Evolutionary conservation across 2,797 vertebrate genomes (phyloP), one percentile per base, ranked within the genome.

Genomic region (Octomys mimax): DNA sequence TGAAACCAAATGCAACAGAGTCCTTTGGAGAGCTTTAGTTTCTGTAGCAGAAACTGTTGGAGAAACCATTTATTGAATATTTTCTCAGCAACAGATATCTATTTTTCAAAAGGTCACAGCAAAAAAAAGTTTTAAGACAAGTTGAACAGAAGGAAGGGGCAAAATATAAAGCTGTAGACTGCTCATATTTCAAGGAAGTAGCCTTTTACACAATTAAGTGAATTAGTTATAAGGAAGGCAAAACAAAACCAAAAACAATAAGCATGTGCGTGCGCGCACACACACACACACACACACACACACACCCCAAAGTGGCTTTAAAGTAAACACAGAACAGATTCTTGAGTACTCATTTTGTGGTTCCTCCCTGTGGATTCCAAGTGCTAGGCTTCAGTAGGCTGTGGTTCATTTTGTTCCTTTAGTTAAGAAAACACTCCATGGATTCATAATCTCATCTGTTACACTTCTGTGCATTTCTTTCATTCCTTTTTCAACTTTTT

Each of bases 381-480:
- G 79, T 71, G 33, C 1, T 64, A 33, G 5, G 66, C 70, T 92
- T 92, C 84, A 39, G 73, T 59, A 88, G 49, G 24, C 22, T 54
- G 59, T 57, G 78, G 10, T 78, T 75, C 87, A 92, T 78, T 92
- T 96, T 85, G 86, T 86, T 28, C n/a, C 2, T 90, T 49, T 31
- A 77, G 42, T 49, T 80, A 46, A 82, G 91, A 79, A 68, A 73
- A 64, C 16, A 14, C 13, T 61, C 5, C 22, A 64, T 1, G 66
- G 21, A 77, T 90, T 82, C 33, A 84, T 93, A 52, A 85, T 89
- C 18, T 95, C 90, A 22, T 24, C 28, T 86, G 5, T 92, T 87
- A 9, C 18, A 71, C 42, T 81, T 64, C n/a, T 62, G 54, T 80
- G 16, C 2, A 80, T 14, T 83, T 70, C 19, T 92, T 95, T 95